Evolutionary conservation across 2,113 vertebrate genomes (phyloP).

Genomic region (Tachysurus vachellii): DNA sequence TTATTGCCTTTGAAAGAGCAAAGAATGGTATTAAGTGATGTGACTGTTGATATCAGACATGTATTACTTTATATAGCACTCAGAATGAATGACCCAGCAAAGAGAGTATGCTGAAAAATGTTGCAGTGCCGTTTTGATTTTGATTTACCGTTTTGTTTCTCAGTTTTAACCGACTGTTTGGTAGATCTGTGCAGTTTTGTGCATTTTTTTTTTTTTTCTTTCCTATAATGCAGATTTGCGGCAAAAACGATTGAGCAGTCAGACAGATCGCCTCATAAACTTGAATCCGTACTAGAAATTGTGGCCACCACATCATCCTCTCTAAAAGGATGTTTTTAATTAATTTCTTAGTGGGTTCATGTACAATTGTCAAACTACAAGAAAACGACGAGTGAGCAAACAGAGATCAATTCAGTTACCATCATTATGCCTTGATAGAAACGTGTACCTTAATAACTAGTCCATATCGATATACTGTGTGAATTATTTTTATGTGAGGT

Average conservation of each 20-base stretch:
- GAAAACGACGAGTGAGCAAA: constrained; percentile 1
- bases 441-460: not conserved
- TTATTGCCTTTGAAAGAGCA: not conserved
- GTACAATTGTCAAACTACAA: not conserved
- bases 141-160: not conserved
- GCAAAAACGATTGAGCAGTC: not conserved
- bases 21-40: not conserved
- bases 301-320: not conserved
- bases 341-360: not conserved
- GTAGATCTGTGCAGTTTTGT: not conserved
- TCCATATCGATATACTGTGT: not conserved
- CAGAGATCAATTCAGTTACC: not conserved
- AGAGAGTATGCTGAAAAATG: constrained; percentile 2
- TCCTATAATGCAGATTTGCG: not conserved
- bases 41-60: not conserved
- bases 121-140: constrained; percentile 20
- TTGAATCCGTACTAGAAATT: not conserved
- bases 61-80: not conserved
- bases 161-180: constrained; percentile 3
- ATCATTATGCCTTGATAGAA: not conserved
- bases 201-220: not conserved
- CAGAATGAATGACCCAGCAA: not conserved
- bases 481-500: not conserved
- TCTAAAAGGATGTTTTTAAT: not conserved
- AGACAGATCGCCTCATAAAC: not conserved